phyloP scores from a whole-genome alignment of 2,113 vertebrate genomes.

The Paramormyrops kingsleyae region DNA sequence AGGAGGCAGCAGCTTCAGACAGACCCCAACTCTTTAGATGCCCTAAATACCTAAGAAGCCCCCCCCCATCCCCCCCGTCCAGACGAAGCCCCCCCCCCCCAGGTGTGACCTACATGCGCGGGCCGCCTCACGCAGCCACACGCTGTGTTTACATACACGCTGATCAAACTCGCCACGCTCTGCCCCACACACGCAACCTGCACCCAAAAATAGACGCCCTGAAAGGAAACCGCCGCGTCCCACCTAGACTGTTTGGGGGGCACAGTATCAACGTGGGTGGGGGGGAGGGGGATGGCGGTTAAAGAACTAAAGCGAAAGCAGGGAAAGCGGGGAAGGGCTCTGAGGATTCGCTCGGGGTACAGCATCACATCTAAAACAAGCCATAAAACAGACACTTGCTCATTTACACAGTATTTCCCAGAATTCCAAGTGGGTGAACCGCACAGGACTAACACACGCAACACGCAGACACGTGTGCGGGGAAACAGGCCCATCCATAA shows the following conservation, averaged over 20 bases:
- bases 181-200: background rate
- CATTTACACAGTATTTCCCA: background rate
- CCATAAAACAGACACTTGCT: background rate
- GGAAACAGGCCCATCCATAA: background rate
- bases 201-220: background rate
- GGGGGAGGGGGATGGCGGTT: background rate
- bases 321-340: background rate
- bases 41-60: background rate
- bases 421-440: background rate
- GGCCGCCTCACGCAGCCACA: background rate
- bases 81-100: background rate
- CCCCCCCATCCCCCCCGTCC: background rate
- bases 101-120: conserved; percentile 9
- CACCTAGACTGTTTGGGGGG: background rate
- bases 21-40: background rate
- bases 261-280: background rate
- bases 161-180: background rate
- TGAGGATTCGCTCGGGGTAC: background rate
- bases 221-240: background rate
- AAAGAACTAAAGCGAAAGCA: background rate
- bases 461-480: background rate
- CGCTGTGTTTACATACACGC: background rate
- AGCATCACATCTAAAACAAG: background rate
- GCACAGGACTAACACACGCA: background rate
- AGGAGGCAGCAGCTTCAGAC: background rate